These are phyloP conservation scores for Yoshiicerus persimilis DNA, from an alignment of 1,140 invertebrate genomes.

Conservation along the genomic window DNA sequence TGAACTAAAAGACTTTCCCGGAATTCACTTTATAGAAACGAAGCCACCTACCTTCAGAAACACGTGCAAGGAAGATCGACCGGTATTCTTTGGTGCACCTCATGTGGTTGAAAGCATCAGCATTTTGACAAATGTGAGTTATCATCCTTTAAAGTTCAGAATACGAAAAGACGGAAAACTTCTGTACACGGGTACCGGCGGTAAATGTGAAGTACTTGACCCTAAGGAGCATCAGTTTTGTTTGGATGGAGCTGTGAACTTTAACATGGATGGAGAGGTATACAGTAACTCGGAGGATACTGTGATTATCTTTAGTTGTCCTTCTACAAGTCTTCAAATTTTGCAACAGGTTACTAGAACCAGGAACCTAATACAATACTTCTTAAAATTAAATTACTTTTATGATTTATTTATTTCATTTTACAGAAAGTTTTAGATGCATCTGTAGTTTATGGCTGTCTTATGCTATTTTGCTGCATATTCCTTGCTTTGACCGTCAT, in stretches of 20 bases:
- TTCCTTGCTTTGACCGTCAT: conserved; percentile 28
- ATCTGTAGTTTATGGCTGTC: background rate
- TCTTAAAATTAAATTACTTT: background rate
- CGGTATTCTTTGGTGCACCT: background rate
- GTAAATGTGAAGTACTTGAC: background rate
- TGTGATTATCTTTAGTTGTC: background rate
- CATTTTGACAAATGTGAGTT: background rate
- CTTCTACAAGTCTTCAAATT: too few species aligned
- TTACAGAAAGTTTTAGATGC: background rate
- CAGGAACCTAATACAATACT: too few species aligned
- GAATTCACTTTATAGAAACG: background rate
- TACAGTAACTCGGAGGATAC: background rate
- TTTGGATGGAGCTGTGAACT: background rate
- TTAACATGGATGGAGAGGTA: too few species aligned
- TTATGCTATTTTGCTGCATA: background rate
- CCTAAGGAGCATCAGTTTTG: background rate
- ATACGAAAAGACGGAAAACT: background rate
- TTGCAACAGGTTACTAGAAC: too few species aligned
- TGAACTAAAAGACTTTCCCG: background rate
- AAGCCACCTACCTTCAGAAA: background rate
- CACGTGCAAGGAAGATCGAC: background rate
- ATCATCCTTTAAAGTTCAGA: background rate
- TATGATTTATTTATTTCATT: background rate
- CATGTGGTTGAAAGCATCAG: background rate
- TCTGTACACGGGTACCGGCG: background rate